Percentiles rank a stretch among this genome's conserved stretches.
These are phyloP conservation scores for Temnothorax curvispinosus DNA, from an alignment of 1,140 invertebrate genomes.

Conservation along the genomic window DNA sequence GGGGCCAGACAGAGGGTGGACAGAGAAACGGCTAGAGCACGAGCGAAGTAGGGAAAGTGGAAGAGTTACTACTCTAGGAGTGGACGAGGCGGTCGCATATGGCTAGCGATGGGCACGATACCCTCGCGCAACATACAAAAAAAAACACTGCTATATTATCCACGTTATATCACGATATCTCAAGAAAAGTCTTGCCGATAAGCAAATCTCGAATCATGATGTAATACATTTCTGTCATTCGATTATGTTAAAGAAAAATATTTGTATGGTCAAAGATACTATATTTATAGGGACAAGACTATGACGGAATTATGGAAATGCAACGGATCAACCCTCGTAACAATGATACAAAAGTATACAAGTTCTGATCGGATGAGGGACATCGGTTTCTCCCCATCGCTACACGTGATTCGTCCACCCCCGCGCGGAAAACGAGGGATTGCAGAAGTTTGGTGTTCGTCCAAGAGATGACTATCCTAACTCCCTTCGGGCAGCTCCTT, in stretches of 20 bases:
- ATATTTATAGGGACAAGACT: neutral
- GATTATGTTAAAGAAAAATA: neutral
- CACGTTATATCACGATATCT: neutral
- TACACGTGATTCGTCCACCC: constrained; percentile 53
- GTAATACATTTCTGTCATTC: neutral
- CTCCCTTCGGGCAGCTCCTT: constrained; percentile 73
- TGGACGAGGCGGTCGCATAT: constrained; percentile 78
- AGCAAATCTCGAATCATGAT: neutral
- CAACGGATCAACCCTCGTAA: neutral
- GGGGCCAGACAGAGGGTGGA: constrained; percentile 50
- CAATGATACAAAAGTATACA: neutral
- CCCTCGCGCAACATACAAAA: constrained; percentile 61
- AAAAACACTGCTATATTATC: neutral
- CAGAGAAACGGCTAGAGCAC: constrained; percentile 38
- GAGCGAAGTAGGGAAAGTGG: constrained; percentile 46
- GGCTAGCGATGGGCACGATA: constrained; percentile 56
- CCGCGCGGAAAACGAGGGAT: constrained; percentile 67
- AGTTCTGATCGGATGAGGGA: constrained; percentile 19
- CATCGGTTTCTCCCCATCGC: constrained; percentile 61
- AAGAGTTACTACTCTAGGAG: constrained; percentile 55
- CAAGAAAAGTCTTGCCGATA: neutral
- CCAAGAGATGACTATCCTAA: constrained; percentile 78
- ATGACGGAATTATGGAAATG: neutral
- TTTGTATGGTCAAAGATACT: neutral
- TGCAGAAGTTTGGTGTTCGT: constrained; percentile 74